Percentiles rank a stretch among this genome's conserved stretches.
Conservation (phyloP, 2,797 vertebrate species). For the Vultur gryphus region DNA sequence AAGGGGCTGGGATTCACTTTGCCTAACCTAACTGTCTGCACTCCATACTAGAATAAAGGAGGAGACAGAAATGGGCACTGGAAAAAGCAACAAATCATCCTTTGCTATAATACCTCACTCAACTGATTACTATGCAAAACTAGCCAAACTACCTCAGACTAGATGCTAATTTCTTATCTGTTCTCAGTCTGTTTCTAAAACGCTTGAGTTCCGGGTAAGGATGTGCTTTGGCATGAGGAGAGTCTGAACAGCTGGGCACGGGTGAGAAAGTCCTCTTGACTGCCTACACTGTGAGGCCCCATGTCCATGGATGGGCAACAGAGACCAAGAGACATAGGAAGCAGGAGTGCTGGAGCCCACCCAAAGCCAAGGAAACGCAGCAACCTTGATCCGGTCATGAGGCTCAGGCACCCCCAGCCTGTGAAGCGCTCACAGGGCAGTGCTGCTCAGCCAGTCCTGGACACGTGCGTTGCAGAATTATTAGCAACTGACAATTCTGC, state of each 20-base stretch:
- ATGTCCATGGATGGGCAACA: background rate
- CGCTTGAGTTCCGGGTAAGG: background rate
- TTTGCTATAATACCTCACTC: background rate
- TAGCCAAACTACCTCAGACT: background rate
- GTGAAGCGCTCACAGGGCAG: rapidly evolving
- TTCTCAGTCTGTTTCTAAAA: background rate
- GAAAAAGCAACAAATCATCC: background rate
- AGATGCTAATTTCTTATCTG: background rate
- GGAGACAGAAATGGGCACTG: background rate
- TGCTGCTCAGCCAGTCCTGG: background rate
- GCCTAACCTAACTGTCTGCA: background rate
- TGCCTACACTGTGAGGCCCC: background rate
- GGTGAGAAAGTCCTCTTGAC: background rate
- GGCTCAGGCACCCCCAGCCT: background rate
- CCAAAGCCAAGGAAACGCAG: background rate
- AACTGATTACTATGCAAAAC: rapidly evolving
- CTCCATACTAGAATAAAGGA: background rate
- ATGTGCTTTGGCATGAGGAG: rapidly evolving
- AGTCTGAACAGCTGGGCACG: rapidly evolving
- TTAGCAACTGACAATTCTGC: background rate
- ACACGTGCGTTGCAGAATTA: rapidly evolving
- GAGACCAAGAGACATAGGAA: background rate
- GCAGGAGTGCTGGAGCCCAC: background rate
- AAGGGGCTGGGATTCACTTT: background rate
- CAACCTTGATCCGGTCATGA: background rate